A percentile compares a stretch with the other conserved stretches of the same genome.
phyloP scores from a whole-genome alignment of 2,113 vertebrate genomes.

The Monarcha castaneiventris region DNA sequence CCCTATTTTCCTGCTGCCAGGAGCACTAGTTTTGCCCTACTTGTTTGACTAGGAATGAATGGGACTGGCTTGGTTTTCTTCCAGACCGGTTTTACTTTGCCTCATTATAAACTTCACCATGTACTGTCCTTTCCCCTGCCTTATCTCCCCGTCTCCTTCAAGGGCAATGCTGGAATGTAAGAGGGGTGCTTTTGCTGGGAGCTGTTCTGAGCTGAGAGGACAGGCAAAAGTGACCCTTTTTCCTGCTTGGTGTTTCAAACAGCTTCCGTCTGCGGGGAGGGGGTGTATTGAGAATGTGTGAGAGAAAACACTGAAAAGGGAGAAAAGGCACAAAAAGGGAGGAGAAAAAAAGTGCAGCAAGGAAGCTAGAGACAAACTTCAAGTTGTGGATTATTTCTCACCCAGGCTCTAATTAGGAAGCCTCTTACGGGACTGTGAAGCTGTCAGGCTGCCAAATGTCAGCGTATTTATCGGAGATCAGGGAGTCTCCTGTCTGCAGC shows the following conservation, averaged over 20 bases:
- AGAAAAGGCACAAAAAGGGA: neutral
- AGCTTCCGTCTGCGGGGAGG: neutral
- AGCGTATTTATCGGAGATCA: slow-evolving; percentile 21
- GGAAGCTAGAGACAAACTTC: slow-evolving; percentile 41
- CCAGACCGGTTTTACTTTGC: neutral
- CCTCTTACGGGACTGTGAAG: slow-evolving; percentile 49
- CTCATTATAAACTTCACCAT: slow-evolving; percentile 6
- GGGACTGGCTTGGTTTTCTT: neutral
- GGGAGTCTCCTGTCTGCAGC: neutral
- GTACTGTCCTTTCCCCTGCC: neutral
- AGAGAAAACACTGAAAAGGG: neutral
- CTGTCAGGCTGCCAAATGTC: slow-evolving; percentile 60
- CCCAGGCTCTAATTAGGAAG: slow-evolving; percentile 65
- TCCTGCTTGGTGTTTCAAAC: slow-evolving; percentile 12
- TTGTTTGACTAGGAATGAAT: neutral
- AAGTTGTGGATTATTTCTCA: slow-evolving; percentile 52
- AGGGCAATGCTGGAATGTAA: neutral
- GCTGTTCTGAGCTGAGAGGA: slow-evolving; percentile 11
- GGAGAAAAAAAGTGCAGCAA: neutral
- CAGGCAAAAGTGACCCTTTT: neutral
- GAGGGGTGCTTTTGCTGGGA: neutral
- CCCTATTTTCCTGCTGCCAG: neutral
- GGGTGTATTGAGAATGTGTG: neutral
- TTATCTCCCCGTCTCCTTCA: neutral
- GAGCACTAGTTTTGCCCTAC: neutral